Evolutionary conservation across 2,888 invertebrate species (phyloP).

Genomic region (Stegophylla sp.): DNA sequence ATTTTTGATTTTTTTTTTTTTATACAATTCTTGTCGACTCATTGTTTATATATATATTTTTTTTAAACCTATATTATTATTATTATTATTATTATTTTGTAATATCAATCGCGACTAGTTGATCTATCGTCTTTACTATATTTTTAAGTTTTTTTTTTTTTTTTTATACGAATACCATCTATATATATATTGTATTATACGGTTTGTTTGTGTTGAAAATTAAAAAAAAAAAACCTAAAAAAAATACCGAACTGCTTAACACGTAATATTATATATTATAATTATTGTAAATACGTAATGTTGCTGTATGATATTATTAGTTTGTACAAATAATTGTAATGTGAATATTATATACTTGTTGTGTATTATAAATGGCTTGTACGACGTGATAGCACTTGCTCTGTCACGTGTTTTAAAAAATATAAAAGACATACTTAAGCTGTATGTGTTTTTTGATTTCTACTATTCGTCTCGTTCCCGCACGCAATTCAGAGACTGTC

Average conservation of each 20-base stretch:
- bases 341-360: neutral
- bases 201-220: neutral
- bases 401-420: neutral
- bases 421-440: neutral
- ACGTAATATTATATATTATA: neutral
- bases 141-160: neutral
- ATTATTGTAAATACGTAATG: too few species aligned
- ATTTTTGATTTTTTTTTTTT: slow-evolving; percentile 39
- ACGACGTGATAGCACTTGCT: neutral
- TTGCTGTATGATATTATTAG: too few species aligned
- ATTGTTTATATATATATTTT: neutral
- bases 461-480: too few species aligned
- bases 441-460: too few species aligned
- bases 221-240: too few species aligned
- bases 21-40: neutral
- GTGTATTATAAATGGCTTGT: too few species aligned
- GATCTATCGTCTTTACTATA: neutral
- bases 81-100: neutral
- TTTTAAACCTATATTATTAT: neutral
- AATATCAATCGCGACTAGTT: neutral
- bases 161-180: neutral
- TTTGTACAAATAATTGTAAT: neutral
- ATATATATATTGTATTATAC: neutral
- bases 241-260: neutral
- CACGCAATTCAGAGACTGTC: too few species aligned